Evolutionary conservation across 2,797 vertebrate genomes (phyloP), one percentile per base, ranked within the genome.

Genomic region (Pantherophis alleghaniensis): DNA sequence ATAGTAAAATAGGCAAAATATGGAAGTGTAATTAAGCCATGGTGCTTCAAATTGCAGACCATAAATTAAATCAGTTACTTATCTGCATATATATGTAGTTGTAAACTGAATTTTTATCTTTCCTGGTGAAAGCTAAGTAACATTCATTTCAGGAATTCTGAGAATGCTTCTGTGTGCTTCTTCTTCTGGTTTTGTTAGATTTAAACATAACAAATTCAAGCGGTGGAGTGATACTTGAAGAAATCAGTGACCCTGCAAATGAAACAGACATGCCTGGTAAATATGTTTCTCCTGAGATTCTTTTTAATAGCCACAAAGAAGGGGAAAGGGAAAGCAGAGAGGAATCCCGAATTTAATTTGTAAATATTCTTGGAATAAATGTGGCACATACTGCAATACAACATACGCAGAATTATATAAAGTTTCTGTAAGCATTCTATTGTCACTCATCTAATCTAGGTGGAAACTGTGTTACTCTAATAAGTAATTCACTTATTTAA

Each of bases 141-240:
- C 61, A 18, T 93, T 16, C 1, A 61, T 92, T 37, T 74, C 26
- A 90, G 3, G 57, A 94, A 91, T 88, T 7, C 28, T 91, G 55
- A 91, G 20, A 88, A 53, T 61, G 28, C 4, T 1, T 87, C 63
- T 87, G 2, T 6, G 5, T 20, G 83, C 0, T 94, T 88, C 24
- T 66, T 11, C 88, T 95, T 1, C 3, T 88, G 4, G 42, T 10
- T 56, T 92, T 90, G 0, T 51, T 93, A 96, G 96, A 96, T 94
- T 93, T 97, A 94, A 95, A 95, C 37, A 74, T 88, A 93, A 94
- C 91, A 12, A 16, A 91, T 90, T 94, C 94, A 91, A 90, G 91
- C 56, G 91, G 88, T 59, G 94, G 94, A 26, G 51, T 94, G 18
- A 3, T 95, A 93, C 69, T 83, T 91, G 93, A 95, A 95, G 93